Evolutionary conservation across 2,888 invertebrate species (phyloP), one percentile per base, ranked within the genome.

Genomic region (Drosophila lacicola): DNA sequence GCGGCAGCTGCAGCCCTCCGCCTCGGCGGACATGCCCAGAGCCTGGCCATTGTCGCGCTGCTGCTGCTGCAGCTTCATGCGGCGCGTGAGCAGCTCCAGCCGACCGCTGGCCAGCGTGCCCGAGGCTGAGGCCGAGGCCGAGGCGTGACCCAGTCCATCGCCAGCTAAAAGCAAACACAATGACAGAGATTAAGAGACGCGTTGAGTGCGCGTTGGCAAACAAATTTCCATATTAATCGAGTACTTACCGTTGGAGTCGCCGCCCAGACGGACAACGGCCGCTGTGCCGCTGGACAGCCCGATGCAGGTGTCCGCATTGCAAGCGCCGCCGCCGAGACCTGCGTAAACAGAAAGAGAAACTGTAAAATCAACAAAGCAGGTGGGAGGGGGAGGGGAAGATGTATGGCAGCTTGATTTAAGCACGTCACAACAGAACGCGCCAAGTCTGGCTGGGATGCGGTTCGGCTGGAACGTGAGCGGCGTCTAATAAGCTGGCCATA

Each of bases 1-100:
- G 61, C 95, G 95, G 92, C 97, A 97, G 36, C 95, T 94, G 93
- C 97, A 97, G 53, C 83, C 87, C 65, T 83, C 84, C 34, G 80
- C 85, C 42, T 69, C 67, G 2, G 53, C 21, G 44, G 6, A 13
- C 54, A 11, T 62, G 67, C 49, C 53, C 42, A 29, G 8, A 29
- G 29, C 37, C 61, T 51, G 51, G 14, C 29, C 21, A 11, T 8
- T 37, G 34, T 54, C 33, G 13, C 53, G 53, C 34, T 67, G 89
- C 54, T 90, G 68, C 51, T 78, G 53, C 34, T 67, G 89, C 54
- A 90, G 67, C 51, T 78, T 82, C 47, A 78, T 72, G 60, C 90
- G 83, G 42, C 85, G 83, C 75, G 74, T 78, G 41, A 82, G 80
- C 56, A 89, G 79, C 81, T 89, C 89, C 61, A 82, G 70, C 64